phyloP scores from a whole-genome alignment of 2,888 invertebrate genomes.

The Oeneis ivallda region DNA sequence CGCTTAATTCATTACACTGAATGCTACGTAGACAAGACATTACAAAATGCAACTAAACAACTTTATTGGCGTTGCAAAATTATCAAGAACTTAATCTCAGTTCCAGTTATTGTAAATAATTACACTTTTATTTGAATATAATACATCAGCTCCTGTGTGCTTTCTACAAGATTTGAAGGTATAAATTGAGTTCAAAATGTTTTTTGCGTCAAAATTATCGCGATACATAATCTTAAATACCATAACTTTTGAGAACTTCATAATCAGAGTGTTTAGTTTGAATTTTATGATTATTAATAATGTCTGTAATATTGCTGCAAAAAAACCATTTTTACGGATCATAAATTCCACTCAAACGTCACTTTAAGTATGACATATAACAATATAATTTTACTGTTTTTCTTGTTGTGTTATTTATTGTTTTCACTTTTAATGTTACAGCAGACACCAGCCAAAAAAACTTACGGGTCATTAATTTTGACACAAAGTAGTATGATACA shows the following conservation, averaged over 20 bases:
- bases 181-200: constrained; percentile 19
- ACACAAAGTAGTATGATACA: neutral
- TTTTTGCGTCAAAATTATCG: constrained; percentile 14
- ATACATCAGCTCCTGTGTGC: constrained; percentile 11
- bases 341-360: neutral
- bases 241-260: constrained; percentile 3
- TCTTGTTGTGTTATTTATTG: neutral
- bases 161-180: constrained; percentile 12
- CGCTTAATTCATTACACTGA: too few relatives aligned
- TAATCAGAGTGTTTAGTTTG: neutral
- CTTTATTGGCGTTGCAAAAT: constrained; percentile 12
- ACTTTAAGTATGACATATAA: neutral
- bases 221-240: constrained; percentile 9
- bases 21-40: too few relatives aligned
- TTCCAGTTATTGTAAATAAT: constrained; percentile 17
- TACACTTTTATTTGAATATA: constrained; percentile 1
- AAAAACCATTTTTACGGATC: constrained; percentile 2
- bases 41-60: constrained; percentile 10
- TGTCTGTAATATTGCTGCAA: neutral
- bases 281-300: neutral
- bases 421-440: neutral
- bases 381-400: neutral
- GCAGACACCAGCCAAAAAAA: neutral
- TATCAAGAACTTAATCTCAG: constrained; percentile 4
- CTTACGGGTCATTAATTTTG: constrained; percentile 6